Evolutionary conservation across 2,113 vertebrate genomes (phyloP).

Genomic region (Solea solea): DNA sequence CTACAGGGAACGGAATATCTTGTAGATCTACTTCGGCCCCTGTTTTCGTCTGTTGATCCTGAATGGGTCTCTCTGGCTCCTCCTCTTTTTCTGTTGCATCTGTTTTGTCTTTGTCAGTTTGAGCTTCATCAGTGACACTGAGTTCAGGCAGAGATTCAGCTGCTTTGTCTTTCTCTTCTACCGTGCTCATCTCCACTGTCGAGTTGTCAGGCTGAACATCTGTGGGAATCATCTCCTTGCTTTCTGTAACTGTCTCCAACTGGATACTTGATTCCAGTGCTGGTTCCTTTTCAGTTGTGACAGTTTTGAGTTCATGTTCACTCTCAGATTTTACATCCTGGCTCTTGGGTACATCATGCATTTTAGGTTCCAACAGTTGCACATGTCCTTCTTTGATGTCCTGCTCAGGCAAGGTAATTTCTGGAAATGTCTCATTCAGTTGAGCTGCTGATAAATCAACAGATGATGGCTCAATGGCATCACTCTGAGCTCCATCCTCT

Average conservation of each 20-base stretch:
- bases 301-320: neutral
- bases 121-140: neutral
- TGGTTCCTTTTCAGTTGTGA: conserved; percentile 2
- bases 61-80: neutral
- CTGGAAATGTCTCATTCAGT: neutral
- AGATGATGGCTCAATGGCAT: conserved; percentile 2
- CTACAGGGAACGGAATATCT: neutral
- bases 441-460: neutral
- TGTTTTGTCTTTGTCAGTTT: neutral
- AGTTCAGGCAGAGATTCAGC: conserved; percentile 1
- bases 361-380: neutral
- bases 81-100: neutral
- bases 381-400: neutral
- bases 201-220: neutral
- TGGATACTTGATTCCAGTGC: neutral
- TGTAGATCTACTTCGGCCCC: neutral
- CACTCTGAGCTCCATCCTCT: neutral
- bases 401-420: conserved; percentile 3
- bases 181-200: neutral
- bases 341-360: neutral
- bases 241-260: neutral
- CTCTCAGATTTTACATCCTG: neutral
- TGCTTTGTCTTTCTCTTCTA: neutral
- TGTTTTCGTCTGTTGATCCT: neutral
- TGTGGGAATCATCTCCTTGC: neutral